Conservation (phyloP, 2,113 vertebrate genomes). For the Tachuris rubrigastra region DNA sequence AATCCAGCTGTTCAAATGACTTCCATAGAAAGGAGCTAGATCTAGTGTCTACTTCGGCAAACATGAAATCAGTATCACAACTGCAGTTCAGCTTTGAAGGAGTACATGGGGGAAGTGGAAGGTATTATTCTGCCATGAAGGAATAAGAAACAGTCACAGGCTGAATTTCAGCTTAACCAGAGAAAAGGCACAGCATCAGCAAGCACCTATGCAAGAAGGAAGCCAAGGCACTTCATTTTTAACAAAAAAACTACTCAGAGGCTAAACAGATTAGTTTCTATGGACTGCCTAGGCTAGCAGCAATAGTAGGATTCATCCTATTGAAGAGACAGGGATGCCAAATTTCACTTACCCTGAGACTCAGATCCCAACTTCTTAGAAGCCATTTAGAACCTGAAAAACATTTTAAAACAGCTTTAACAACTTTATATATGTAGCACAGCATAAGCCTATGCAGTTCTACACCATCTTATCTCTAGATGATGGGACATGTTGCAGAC, state of each 20-base stretch:
- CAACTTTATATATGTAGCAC: background rate
- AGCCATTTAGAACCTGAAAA: conserved; percentile 95
- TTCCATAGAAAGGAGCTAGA: background rate
- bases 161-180: background rate
- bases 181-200: background rate
- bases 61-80: background rate
- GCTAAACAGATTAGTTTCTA: background rate
- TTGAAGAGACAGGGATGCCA: background rate
- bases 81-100: background rate
- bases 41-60: background rate
- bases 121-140: background rate
- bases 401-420: conserved; percentile 52
- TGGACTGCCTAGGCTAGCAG: background rate
- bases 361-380: conserved; percentile 92
- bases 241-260: background rate
- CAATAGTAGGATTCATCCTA: background rate
- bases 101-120: background rate
- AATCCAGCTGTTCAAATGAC: background rate
- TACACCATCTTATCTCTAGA: background rate
- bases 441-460: background rate
- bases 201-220: background rate
- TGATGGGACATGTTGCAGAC: background rate
- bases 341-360: conserved; percentile 83
- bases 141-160: background rate
- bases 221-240: background rate